These are phyloP conservation scores for Diarsia dahlii DNA, from an alignment of 2,888 invertebrate species.

Conservation along the genomic window DNA sequence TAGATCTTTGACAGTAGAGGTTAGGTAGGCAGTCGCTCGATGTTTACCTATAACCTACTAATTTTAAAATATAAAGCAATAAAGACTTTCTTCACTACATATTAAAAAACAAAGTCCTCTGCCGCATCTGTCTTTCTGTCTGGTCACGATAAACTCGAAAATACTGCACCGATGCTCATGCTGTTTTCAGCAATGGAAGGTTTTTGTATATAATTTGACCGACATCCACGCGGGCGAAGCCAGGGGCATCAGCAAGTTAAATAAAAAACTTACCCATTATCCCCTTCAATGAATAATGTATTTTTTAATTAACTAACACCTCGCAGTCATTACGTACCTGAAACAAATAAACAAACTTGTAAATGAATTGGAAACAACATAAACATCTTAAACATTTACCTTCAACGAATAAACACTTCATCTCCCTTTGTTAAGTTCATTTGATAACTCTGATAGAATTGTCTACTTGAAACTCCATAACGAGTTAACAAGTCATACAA, in stretches of 20 bases:
- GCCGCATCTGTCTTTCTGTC: no score
- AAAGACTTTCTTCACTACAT: neutral
- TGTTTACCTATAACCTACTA: no score
- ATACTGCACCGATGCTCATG: no score
- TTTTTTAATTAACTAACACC: neutral
- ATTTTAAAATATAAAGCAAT: neutral
- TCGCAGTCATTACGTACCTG: slow-evolving; percentile 32
- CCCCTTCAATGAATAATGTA: neutral
- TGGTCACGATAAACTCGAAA: no score
- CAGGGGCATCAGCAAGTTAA: no score
- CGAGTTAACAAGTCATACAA: slow-evolving; percentile 31
- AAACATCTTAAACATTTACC: slow-evolving; percentile 22
- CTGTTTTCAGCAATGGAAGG: no score
- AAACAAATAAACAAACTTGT: slow-evolving; percentile 42
- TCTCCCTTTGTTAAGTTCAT: slow-evolving; percentile 16
- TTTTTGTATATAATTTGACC: no score
- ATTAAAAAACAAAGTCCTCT: no score
- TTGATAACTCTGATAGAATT: slow-evolving; percentile 37
- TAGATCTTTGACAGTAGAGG: no score
- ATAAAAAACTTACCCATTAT: neutral
- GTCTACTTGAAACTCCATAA: slow-evolving; percentile 38
- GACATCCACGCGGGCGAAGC: no score
- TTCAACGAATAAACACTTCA: slow-evolving; percentile 23
- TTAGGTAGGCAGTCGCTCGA: no score
- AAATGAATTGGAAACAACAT: slow-evolving; percentile 34